Conservation (phyloP, 1,140 invertebrate species). For the Andricus grossulariae region DNA sequence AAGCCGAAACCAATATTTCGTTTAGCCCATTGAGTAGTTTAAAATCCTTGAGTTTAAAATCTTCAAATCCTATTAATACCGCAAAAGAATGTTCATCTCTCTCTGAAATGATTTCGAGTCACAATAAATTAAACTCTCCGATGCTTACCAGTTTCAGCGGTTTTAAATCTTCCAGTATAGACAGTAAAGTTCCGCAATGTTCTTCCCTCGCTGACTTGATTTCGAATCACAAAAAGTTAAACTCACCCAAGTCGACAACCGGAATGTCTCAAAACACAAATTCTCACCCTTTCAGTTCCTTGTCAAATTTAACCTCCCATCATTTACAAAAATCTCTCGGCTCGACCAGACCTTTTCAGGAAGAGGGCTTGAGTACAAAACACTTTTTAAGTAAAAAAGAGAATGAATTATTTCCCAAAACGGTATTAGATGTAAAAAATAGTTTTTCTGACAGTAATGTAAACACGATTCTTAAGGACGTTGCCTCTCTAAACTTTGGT, state of each 20-base stretch:
- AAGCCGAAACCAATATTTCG: background rate
- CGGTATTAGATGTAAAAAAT: background rate
- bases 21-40: constrained; percentile 26
- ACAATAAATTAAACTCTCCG: constrained; percentile 33
- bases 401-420: background rate
- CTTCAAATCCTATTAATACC: background rate
- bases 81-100: constrained; percentile 39
- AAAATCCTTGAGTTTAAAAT: constrained; percentile 27
- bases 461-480: background rate
- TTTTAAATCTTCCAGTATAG: background rate
- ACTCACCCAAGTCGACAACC: constrained; percentile 15
- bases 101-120: constrained; percentile 39
- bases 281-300: constrained; percentile 53
- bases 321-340: constrained; percentile 59
- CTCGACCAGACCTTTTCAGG: background rate
- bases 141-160: background rate
- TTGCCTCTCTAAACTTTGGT: constrained; percentile 1
- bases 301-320: constrained; percentile 65
- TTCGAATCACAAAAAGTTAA: constrained; percentile 45
- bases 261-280: background rate
- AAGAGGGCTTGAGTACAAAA: background rate
- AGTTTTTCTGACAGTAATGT: background rate
- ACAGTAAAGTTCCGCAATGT: constrained; percentile 5
- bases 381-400: background rate
- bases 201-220: constrained; percentile 45